Evolutionary conservation across 2,113 vertebrate genomes (phyloP).

Genomic region (Rynchops niger): DNA sequence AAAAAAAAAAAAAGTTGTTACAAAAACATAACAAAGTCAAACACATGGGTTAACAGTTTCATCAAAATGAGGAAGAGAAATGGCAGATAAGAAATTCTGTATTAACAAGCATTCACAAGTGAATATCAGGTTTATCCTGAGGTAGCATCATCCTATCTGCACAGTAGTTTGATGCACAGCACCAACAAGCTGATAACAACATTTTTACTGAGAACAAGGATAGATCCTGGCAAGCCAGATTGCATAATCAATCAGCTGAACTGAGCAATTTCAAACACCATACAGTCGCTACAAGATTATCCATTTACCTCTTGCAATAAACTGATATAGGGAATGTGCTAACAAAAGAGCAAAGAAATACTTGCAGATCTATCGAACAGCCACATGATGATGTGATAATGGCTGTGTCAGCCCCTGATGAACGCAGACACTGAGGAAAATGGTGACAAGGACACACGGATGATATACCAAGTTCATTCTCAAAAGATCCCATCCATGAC

Average conservation of each 20-base stretch:
- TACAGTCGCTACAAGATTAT: background rate
- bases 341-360: background rate
- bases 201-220: conserved; percentile 2
- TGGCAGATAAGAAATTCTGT: background rate
- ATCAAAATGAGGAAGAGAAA: conserved; percentile 3
- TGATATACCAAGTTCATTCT: background rate
- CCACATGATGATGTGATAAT: background rate
- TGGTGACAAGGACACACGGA: background rate
- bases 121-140: conserved; percentile 7
- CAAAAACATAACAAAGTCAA: background rate
- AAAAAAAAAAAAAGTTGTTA: background rate
- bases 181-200: background rate
- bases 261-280: background rate
- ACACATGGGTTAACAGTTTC: background rate
- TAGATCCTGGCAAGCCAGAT: background rate
- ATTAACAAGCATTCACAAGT: background rate
- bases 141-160: background rate
- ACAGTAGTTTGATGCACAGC: background rate
- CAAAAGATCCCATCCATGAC: background rate
- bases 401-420: background rate
- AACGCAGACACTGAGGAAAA: background rate
- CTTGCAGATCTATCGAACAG: background rate
- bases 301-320: background rate
- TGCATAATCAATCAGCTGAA: background rate
- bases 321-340: background rate